Evolutionary conservation across 2,888 invertebrate species (phyloP).

Genomic region (Rhagophthalmus giganteus): DNA sequence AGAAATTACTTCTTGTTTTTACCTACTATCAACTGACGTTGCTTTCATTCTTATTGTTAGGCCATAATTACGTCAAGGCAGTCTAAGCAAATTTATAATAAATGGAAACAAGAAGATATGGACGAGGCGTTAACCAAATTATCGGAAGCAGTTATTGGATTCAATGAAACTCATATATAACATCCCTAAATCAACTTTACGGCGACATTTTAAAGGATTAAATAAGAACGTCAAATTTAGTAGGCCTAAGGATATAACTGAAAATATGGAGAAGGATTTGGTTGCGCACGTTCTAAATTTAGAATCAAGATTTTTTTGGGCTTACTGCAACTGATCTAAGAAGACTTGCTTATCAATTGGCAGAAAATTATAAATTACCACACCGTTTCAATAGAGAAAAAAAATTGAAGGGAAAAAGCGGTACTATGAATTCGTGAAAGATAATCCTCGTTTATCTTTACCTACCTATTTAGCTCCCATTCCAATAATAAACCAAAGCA

Average conservation of each 20-base stretch:
- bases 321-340: background rate
- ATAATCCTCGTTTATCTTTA: constrained; percentile 30
- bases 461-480: too few species aligned
- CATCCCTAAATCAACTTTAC: constrained; percentile 1
- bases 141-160: background rate
- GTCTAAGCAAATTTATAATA: background rate
- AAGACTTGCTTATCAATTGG: background rate
- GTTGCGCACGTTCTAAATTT: too few species aligned
- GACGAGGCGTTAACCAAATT: background rate
- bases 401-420: constrained; percentile 29
- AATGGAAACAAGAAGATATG: constrained; percentile 3
- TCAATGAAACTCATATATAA: constrained; percentile 1
- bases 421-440: constrained; percentile 30
- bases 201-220: background rate
- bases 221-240: background rate
- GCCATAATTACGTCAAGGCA: background rate
- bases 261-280: background rate
- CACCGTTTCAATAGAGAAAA: constrained; percentile 3
- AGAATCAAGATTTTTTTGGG: too few species aligned
- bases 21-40: background rate
- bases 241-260: background rate
- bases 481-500: too few species aligned
- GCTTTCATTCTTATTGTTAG: background rate
- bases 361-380: background rate
- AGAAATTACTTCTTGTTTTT: background rate